Conservation (phyloP, 2,888 invertebrate genomes). For the Tachystola acroxantha region DNA sequence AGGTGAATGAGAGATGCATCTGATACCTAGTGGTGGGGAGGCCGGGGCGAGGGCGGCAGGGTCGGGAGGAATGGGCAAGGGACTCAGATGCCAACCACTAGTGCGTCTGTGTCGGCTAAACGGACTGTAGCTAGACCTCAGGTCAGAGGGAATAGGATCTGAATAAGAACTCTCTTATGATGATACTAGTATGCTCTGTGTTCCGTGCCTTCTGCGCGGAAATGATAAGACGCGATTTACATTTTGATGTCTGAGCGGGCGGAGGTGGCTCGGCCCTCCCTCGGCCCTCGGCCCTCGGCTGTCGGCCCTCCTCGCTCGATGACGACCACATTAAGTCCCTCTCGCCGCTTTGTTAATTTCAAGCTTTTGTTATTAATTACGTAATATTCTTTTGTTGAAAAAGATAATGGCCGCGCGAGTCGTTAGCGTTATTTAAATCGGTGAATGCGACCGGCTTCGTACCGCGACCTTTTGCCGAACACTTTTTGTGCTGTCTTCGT, state of each 20-base stretch:
- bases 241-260: slow-evolving; percentile 37
- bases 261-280: slow-evolving; percentile 8
- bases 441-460: neutral
- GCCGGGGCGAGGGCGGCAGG: too few relatives aligned
- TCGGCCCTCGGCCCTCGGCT: neutral
- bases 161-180: too few relatives aligned
- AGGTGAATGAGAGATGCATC: too few relatives aligned
- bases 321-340: slow-evolving; percentile 21
- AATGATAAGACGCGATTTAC: slow-evolving; percentile 29
- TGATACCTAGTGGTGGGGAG: too few relatives aligned
- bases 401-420: slow-evolving; percentile 1
- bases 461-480: neutral
- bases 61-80: too few relatives aligned
- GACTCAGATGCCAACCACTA: too few relatives aligned
- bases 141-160: too few relatives aligned
- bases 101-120: too few relatives aligned
- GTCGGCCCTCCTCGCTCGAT: slow-evolving; percentile 13
- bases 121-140: too few relatives aligned
- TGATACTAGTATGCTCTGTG: too few relatives aligned
- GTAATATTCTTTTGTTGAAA: slow-evolving; percentile 5
- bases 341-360: slow-evolving; percentile 24
- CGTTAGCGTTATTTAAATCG: neutral
- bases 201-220: slow-evolving; percentile 4
- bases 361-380: slow-evolving; percentile 7
- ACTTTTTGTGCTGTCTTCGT: too few relatives aligned